These are phyloP conservation scores for Amblyopsis rosae DNA, from an alignment of 2,113 vertebrate species.

Conservation along the genomic window DNA sequence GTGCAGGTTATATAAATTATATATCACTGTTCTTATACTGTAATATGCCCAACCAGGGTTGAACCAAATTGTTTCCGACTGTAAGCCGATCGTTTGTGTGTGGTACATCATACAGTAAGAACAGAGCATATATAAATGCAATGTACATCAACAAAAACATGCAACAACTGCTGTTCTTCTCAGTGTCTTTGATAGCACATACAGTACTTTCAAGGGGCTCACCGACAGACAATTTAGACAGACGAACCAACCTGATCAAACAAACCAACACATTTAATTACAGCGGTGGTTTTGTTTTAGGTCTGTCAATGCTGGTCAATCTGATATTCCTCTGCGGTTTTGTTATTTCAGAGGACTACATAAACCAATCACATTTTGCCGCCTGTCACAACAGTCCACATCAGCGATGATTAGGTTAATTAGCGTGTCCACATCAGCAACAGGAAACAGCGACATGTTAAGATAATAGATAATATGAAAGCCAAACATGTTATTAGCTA, in stretches of 20 bases:
- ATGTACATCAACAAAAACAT: neutral
- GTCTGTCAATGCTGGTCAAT: neutral
- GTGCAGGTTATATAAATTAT: neutral
- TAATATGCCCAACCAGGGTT: conserved; percentile 2
- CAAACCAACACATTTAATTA: conserved; percentile 22
- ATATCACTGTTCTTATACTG: neutral
- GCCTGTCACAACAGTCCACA: conserved; percentile 23
- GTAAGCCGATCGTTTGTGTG: neutral
- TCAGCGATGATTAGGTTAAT: conserved; percentile 55
- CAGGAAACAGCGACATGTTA: conserved; percentile 53
- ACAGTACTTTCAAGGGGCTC: neutral
- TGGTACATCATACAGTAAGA: neutral
- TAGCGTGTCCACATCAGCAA: conserved; percentile 43
- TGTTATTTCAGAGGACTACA: conserved; percentile 18
- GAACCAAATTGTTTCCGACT: neutral
- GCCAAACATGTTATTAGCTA: conserved; percentile 66
- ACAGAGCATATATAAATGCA: neutral
- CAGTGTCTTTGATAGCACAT: neutral
- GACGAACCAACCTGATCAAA: conserved; percentile 15
- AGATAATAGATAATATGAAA: conserved; percentile 68
- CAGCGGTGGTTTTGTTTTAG: conserved; percentile 1
- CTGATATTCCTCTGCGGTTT: conserved; percentile 11
- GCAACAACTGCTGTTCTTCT: conserved; percentile 2
- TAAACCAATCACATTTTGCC: conserved; percentile 27
- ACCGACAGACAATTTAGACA: neutral